Percentiles rank a stretch among this genome's conserved stretches.
phyloP scores from a whole-genome alignment of 1,140 invertebrate genomes.

The Musca domestica region DNA sequence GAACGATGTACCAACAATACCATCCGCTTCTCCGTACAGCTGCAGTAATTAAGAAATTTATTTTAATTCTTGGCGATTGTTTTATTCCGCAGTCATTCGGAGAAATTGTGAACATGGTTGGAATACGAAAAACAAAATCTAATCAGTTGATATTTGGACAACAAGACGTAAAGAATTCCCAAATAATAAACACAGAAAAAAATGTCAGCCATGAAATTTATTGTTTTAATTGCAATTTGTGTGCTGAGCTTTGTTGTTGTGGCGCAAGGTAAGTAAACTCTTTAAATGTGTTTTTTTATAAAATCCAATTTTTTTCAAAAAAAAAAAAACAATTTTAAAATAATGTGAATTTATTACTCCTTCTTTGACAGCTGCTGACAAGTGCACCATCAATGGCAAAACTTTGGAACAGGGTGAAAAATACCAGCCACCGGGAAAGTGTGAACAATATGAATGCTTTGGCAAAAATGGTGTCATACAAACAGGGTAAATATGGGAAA shows the following conservation, averaged over 20 bases:
- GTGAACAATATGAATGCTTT: not conserved
- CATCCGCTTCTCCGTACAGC: too few species aligned
- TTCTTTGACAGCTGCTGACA: conserved; percentile 1
- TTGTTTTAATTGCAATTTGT: too few species aligned
- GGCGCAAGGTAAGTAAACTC: not conserved
- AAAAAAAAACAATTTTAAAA: not conserved
- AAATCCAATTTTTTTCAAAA: too few species aligned
- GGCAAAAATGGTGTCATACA: not conserved
- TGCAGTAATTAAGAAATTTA: too few species aligned
- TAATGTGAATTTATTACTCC: not conserved
- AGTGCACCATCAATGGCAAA: not conserved
- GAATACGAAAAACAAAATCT: not conserved
- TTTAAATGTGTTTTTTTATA: conserved; percentile 1
- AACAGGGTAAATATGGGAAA: not conserved
- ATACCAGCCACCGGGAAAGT: not conserved
- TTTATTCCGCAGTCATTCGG: not conserved
- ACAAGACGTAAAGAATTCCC: too few species aligned
- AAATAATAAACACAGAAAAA: too few species aligned
- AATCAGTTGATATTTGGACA: too few species aligned
- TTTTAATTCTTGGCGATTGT: not conserved
- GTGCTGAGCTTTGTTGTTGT: too few species aligned
- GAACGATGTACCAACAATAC: too few species aligned
- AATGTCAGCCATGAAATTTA: too few species aligned
- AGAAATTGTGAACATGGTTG: not conserved
- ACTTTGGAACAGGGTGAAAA: conserved; percentile 1